These are phyloP conservation scores for Xerus rutilus DNA, from an alignment of 2,797 vertebrate genomes.

Conservation along the genomic window DNA sequence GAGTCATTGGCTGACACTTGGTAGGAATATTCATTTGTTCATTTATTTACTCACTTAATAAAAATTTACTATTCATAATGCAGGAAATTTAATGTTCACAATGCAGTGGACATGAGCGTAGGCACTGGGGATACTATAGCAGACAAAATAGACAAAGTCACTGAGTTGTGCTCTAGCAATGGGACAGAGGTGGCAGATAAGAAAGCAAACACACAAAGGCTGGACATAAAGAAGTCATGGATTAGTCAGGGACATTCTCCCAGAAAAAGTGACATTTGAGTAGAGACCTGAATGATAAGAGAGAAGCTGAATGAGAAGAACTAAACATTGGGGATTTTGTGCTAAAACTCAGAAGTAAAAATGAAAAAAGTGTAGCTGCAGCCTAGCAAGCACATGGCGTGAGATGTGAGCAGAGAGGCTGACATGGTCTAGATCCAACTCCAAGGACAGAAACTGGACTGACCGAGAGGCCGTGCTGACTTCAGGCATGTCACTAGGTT, in stretches of 20 bases:
- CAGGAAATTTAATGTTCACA: not conserved
- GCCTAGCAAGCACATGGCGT: no score
- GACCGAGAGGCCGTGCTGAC: not conserved
- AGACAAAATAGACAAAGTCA: not conserved
- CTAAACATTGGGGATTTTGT: not conserved
- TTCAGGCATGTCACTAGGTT: not conserved
- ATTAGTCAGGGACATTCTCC: not conserved
- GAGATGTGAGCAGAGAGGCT: not conserved
- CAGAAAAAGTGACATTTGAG: not conserved
- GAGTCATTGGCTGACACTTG: no score
- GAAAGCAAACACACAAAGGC: not conserved
- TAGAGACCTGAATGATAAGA: not conserved
- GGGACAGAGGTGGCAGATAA: not conserved
- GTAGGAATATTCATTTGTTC: not conserved
- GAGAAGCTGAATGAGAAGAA: not conserved
- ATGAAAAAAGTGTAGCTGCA: not conserved
- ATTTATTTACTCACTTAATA: not conserved
- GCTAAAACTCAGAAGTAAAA: not conserved
- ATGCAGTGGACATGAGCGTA: accelerated
- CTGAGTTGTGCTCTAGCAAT: no score
- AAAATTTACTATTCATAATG: not conserved
- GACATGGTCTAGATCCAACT: not conserved
- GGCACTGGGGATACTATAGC: not conserved
- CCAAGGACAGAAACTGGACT: not conserved
- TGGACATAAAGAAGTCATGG: not conserved